A percentile compares a stretch with the other conserved stretches of the same genome.
Conservation (phyloP, 2,797 vertebrate genomes). For the Oceanodroma leucorhoa region DNA sequence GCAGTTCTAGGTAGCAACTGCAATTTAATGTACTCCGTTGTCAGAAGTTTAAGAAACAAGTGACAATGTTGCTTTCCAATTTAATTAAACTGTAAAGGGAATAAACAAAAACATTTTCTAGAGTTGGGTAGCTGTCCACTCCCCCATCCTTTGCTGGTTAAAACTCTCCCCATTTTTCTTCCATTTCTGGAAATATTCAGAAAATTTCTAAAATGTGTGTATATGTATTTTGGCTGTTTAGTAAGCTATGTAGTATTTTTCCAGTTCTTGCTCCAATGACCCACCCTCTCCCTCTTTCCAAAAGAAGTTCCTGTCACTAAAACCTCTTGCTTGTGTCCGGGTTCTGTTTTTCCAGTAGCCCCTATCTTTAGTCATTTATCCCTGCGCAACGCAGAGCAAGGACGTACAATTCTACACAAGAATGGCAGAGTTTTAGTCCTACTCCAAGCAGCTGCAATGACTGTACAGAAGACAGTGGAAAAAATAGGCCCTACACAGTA, state of each 20-base stretch:
- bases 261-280: background rate
- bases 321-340: background rate
- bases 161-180: background rate
- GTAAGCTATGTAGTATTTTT: background rate
- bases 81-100: background rate
- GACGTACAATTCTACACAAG: background rate
- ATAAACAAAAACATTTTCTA: background rate
- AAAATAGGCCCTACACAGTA: background rate
- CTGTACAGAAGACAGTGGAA: background rate
- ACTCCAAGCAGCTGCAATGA: background rate
- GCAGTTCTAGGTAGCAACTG: background rate
- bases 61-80: background rate
- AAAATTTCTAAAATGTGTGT: background rate
- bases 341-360: background rate
- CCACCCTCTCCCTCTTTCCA: slow-evolving; percentile 9
- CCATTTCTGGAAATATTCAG: background rate
- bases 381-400: rapidly evolving
- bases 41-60: background rate
- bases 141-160: background rate
- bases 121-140: background rate
- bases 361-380: background rate
- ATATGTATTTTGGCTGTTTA: background rate
- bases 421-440: background rate
- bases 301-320: slow-evolving; percentile 11
- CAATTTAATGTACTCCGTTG: rapidly evolving